phyloP scores from a whole-genome alignment of 2,113 vertebrate genomes.

The Phyllostomus hastatus region DNA sequence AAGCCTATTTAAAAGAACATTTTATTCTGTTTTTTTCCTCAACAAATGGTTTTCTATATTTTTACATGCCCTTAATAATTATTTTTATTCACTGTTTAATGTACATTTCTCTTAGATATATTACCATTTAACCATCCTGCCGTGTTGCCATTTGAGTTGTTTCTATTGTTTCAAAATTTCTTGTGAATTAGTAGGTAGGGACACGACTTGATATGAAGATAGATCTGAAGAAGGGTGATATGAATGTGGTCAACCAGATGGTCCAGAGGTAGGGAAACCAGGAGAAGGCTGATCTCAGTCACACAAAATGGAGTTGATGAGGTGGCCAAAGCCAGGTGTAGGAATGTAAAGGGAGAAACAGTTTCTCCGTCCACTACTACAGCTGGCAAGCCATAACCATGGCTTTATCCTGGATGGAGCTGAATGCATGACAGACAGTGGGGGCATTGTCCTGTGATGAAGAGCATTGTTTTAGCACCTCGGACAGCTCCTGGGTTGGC shows the following conservation, averaged over 20 bases:
- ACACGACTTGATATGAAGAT: background rate
- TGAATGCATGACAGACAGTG: background rate
- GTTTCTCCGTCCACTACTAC: background rate
- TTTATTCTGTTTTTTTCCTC: background rate
- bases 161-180: background rate
- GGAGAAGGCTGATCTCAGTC: background rate
- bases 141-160: background rate
- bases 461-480: constrained; percentile 29
- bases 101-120: background rate
- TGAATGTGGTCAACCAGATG: background rate
- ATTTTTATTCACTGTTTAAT: background rate
- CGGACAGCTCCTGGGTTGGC: background rate
- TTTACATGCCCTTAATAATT: background rate
- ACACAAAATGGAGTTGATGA: background rate
- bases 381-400: background rate
- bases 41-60: background rate
- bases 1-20: background rate
- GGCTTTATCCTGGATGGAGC: background rate
- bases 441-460: background rate
- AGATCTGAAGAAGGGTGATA: background rate
- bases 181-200: background rate
- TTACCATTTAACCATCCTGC: background rate
- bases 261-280: background rate
- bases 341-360: background rate
- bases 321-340: background rate